A percentile compares a stretch with the other conserved stretches of the same genome.
Conservation (phyloP, 1,140 invertebrate genomes). For the Mizuhopecten yessoensis region DNA sequence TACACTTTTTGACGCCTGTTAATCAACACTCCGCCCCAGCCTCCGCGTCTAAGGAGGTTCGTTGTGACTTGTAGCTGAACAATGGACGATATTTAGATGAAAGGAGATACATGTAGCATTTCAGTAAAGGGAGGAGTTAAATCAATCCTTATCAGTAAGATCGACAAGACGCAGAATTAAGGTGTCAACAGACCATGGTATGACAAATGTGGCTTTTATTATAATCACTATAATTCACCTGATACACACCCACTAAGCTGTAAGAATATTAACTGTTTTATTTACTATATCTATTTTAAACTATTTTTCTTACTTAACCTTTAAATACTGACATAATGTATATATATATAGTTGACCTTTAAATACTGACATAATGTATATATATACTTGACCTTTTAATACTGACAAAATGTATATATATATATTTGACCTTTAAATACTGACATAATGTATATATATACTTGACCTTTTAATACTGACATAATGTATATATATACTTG, state of each 20-base stretch:
- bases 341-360: too few relatives aligned
- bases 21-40: background rate
- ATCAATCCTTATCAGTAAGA: conserved; percentile 17
- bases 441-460: too few relatives aligned
- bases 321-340: too few relatives aligned
- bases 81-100: background rate
- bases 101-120: background rate
- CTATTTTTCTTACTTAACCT: background rate
- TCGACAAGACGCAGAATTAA: background rate
- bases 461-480: too few relatives aligned
- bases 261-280: background rate
- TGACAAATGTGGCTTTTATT: background rate
- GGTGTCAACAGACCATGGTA: background rate
- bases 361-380: too few relatives aligned
- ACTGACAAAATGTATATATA: too few relatives aligned
- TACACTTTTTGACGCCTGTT: background rate
- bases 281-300: too few relatives aligned
- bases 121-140: background rate
- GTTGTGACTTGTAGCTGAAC: background rate
- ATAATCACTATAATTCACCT: background rate
- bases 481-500: too few relatives aligned
- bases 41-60: background rate
- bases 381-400: too few relatives aligned
- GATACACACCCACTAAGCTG: too few relatives aligned
- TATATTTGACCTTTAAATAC: too few relatives aligned